phyloP scores from a whole-genome alignment of 2,888 invertebrate genomes.

The Rotaria sp. region DNA sequence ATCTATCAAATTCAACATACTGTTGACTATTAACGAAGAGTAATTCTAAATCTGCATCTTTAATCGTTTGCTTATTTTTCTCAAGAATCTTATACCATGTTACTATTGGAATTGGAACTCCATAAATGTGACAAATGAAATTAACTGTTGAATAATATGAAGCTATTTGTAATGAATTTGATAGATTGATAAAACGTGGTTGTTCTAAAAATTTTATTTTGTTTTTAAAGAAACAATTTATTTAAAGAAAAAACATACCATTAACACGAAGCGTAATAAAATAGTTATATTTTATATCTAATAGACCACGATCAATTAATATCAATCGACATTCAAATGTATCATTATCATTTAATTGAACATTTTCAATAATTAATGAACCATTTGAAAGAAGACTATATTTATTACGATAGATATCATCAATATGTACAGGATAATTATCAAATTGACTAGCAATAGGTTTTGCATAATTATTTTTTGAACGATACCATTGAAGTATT shows the following conservation, averaged over 20 bases:
- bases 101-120: not conserved
- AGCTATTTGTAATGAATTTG: not conserved
- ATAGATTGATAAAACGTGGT: slow-evolving; percentile 10
- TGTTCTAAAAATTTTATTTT: not conserved
- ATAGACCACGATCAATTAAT: slow-evolving; percentile 23
- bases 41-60: not conserved
- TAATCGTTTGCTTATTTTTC: not conserved
- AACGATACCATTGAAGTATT: slow-evolving; percentile 22
- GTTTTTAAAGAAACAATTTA: not conserved
- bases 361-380: not conserved
- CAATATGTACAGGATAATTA: slow-evolving; percentile 24
- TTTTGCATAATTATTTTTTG: not conserved
- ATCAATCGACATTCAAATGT: slow-evolving; percentile 28
- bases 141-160: slow-evolving; percentile 12
- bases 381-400: not conserved
- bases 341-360: slow-evolving; percentile 27
- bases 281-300: slow-evolving; percentile 1
- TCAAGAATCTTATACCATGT: not conserved
- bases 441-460: slow-evolving; percentile 19
- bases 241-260: not conserved
- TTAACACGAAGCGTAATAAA: slow-evolving; percentile 13
- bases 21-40: not conserved
- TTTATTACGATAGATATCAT: slow-evolving; percentile 8
- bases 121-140: slow-evolving; percentile 21
- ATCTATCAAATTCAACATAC: not conserved